Percentiles rank a stretch among this genome's conserved stretches.
These are phyloP conservation scores for Hycleus cichorii DNA, from an alignment of 1,140 invertebrate genomes.

Conservation along the genomic window DNA sequence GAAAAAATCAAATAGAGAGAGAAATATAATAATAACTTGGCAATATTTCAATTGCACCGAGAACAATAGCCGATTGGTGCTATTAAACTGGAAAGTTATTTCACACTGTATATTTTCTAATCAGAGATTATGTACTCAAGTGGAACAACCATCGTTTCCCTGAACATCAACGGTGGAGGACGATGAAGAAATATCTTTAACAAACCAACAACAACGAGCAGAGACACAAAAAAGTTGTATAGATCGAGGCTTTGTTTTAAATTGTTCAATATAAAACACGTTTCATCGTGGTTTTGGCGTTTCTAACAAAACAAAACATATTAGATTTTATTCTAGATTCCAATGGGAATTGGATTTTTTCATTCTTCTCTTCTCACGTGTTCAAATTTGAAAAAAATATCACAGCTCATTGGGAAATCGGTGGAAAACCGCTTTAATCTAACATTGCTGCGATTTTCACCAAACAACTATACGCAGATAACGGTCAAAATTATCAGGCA, in stretches of 20 bases:
- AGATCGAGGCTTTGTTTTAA: slow-evolving; percentile 16
- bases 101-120: slow-evolving; percentile 21
- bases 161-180: slow-evolving; percentile 1
- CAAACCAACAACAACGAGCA: background rate
- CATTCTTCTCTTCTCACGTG: no score
- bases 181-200: slow-evolving; percentile 1
- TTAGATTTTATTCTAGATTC: slow-evolving; percentile 13
- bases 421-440: no score
- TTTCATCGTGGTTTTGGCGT: slow-evolving; percentile 13
- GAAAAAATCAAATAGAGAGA: slow-evolving; percentile 3
- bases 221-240: slow-evolving; percentile 8
- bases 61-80: slow-evolving; percentile 7
- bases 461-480: no score
- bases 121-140: slow-evolving; percentile 19
- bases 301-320: slow-evolving; percentile 12
- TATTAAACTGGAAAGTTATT: slow-evolving; percentile 20
- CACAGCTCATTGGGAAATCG: no score
- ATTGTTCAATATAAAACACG: slow-evolving; percentile 20
- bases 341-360: slow-evolving; percentile 10
- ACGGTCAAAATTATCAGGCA: no score
- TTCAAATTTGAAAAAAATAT: no score
- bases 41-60: background rate
- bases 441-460: no score
- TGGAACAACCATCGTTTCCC: slow-evolving; percentile 18
- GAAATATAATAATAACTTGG: no score